These are phyloP conservation scores for Metopolophium dirhodum DNA, from an alignment of 1,140 invertebrate genomes.

Conservation along the genomic window DNA sequence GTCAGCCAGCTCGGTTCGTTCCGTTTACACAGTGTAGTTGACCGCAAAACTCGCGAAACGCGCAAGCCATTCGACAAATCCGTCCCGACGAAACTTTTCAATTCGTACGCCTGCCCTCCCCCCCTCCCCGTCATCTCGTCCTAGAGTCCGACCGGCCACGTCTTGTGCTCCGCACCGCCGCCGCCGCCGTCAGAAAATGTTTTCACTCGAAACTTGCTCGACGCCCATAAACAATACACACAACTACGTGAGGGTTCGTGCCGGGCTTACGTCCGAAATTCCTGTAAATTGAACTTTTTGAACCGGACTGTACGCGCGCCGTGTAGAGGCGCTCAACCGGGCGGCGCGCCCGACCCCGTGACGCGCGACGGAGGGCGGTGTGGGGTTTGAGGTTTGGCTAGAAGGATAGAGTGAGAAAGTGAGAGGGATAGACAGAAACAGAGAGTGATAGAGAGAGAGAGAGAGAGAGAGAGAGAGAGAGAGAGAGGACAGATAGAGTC, in stretches of 20 bases:
- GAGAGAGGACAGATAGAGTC: background rate
- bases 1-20: background rate
- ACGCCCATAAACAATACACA: conserved; percentile 23
- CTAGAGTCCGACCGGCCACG: background rate
- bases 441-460: background rate
- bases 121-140: background rate
- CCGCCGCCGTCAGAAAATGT: background rate
- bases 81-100: conserved; percentile 41
- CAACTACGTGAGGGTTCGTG: conserved; percentile 21
- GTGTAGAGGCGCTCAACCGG: background rate
- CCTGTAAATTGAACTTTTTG: conserved; percentile 23
- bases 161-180: background rate
- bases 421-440: background rate
- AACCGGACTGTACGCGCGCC: background rate
- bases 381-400: background rate
- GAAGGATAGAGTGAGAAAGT: background rate
- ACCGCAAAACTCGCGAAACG: conserved; percentile 38
- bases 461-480: too few relatives aligned
- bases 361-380: background rate
- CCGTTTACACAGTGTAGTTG: conserved; percentile 1
- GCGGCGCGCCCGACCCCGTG: background rate
- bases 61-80: conserved; percentile 33
- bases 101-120: background rate
- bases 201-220: conserved; percentile 24
- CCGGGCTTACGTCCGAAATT: conserved; percentile 8